phyloP scores from a whole-genome alignment of 1,140 invertebrate genomes.

The Procambarus clarkii region DNA sequence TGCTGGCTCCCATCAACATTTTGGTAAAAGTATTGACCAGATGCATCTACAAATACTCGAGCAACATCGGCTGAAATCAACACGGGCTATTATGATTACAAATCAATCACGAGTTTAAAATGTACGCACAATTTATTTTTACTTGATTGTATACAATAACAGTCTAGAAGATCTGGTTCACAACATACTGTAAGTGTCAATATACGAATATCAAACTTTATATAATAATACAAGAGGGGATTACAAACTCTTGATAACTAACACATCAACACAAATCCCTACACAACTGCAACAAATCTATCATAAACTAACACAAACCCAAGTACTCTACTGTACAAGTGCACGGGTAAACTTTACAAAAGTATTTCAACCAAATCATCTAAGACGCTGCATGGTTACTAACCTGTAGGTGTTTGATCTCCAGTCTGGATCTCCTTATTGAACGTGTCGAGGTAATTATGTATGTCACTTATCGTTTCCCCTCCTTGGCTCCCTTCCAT shows the following conservation, averaged over 20 bases:
- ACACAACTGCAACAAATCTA: too few species aligned
- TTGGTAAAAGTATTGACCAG: constrained; percentile 87
- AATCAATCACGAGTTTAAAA: too few species aligned
- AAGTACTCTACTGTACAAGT: too few species aligned
- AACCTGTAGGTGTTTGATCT: constrained; percentile 75
- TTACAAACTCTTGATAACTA: too few species aligned
- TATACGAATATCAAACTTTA: too few species aligned
- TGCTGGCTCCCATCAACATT: constrained; percentile 80
- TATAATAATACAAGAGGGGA: too few species aligned
- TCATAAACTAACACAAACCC: too few species aligned
- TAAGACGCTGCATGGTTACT: background rate
- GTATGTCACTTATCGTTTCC: constrained; percentile 84
- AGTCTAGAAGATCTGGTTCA: too few species aligned
- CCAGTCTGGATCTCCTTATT: constrained; percentile 88
- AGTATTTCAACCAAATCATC: background rate
- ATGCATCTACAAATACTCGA: constrained; percentile 86
- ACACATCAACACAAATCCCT: too few species aligned
- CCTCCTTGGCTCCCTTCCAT: constrained; percentile 69
- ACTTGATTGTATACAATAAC: too few species aligned
- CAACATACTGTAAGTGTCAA: too few species aligned
- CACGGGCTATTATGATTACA: background rate
- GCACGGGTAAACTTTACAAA: background rate
- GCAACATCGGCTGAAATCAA: constrained; percentile 77
- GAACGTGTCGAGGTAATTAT: constrained; percentile 89
- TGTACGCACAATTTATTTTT: background rate